Conservation (phyloP, 2,113 vertebrate genomes). For the Athene noctua region DNA sequence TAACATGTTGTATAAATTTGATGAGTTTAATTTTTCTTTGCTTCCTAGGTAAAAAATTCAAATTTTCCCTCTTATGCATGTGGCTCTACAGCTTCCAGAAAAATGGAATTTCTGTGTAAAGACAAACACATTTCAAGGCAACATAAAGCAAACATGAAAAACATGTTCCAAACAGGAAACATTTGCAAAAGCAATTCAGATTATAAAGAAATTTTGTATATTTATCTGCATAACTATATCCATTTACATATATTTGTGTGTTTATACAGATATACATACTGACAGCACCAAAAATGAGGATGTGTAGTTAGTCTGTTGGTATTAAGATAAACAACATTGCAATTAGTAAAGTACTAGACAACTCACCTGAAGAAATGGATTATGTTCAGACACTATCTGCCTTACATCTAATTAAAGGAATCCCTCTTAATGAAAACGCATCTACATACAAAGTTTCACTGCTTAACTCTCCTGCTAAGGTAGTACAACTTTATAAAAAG, state of each 20-base stretch:
- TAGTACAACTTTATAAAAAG: not conserved
- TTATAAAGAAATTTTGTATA: not conserved
- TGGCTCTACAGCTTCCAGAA: not conserved
- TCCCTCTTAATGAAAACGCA: rapidly evolving
- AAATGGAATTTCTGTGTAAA: not conserved
- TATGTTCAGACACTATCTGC: not conserved
- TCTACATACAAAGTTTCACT: not conserved
- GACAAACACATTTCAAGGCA: not conserved
- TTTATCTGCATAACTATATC: not conserved
- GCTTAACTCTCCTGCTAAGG: not conserved
- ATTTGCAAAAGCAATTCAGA: not conserved
- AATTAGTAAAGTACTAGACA: not conserved
- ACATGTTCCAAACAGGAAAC: not conserved
- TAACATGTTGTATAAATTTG: not conserved
- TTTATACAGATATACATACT: not conserved
- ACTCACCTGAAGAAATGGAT: not conserved
- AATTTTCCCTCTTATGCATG: not conserved
- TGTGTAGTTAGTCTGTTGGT: not conserved
- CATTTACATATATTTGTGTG: not conserved
- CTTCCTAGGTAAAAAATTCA: not conserved
- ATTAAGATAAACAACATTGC: not conserved
- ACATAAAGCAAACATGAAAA: not conserved
- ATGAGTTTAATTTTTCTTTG: not conserved
- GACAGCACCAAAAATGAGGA: not conserved
- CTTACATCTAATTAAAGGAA: not conserved